Percentiles rank a stretch among this genome's conserved stretches.
Conservation (phyloP, 2,113 vertebrate species). For the Thymallus thymallus region DNA sequence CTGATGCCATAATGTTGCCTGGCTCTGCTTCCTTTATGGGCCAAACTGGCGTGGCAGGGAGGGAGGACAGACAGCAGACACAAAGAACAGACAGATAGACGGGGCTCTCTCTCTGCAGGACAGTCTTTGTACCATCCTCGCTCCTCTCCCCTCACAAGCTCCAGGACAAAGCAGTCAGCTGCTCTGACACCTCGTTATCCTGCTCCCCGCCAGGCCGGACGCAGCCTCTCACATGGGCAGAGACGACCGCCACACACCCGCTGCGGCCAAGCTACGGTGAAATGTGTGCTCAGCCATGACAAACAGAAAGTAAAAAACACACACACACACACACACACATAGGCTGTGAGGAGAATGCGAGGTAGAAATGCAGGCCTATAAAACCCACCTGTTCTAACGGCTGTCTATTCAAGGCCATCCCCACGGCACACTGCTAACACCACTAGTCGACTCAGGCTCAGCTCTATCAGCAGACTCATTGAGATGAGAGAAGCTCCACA, state of each 20-base stretch:
- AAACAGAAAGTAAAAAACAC: background rate
- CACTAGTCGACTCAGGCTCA: background rate
- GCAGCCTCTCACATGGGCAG: conserved; percentile 54
- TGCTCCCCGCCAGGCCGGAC: conserved; percentile 48
- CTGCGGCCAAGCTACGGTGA: conserved; percentile 7
- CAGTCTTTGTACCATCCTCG: conserved; percentile 53
- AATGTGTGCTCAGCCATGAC: conserved; percentile 26
- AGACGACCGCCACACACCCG: conserved; percentile 16
- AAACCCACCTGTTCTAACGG: background rate
- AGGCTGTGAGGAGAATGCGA: background rate
- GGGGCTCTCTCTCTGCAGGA: conserved; percentile 57
- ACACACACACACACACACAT: conserved; percentile 12
- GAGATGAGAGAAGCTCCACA: background rate
- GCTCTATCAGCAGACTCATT: background rate
- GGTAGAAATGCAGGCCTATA: background rate
- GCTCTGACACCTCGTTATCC: conserved; percentile 68
- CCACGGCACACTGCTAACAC: conserved; percentile 32
- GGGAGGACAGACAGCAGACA: conserved; percentile 47
- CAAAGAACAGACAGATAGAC: conserved; percentile 64
- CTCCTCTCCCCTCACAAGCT: conserved; percentile 33
- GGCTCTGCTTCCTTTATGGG: conserved; percentile 49
- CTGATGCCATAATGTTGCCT: conserved; percentile 15
- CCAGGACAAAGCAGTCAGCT: conserved; percentile 71
- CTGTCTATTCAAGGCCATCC: background rate
- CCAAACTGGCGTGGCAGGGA: conserved; percentile 46